These are phyloP conservation scores for Coelopa pilipes DNA, from an alignment of 2,888 invertebrate species.

Conservation along the genomic window DNA sequence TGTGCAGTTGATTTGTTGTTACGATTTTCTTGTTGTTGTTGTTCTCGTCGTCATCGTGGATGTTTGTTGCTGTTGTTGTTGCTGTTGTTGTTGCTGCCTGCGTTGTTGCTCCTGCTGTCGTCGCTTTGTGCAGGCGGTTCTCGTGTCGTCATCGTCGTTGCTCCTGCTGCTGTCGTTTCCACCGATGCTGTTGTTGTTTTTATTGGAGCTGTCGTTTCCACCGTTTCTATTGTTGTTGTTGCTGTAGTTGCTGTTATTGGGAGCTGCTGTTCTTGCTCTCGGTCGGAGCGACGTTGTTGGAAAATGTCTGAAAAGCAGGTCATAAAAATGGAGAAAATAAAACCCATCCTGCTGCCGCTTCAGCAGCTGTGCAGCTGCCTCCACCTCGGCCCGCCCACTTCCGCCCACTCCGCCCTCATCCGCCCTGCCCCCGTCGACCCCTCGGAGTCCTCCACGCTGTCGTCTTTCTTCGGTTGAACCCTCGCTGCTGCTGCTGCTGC, in stretches of 20 bases:
- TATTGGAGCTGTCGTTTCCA: conserved; percentile 18
- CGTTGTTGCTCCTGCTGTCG: no score
- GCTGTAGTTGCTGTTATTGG: conserved; percentile 29
- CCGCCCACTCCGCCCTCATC: no score
- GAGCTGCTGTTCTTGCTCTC: conserved; percentile 44
- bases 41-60: conserved; percentile 11
- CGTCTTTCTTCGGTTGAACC: no score
- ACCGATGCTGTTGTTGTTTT: conserved; percentile 19
- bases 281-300: conserved; percentile 53
- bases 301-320: conserved; percentile 59
- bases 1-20: background rate
- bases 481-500: no score
- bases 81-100: conserved; percentile 15
- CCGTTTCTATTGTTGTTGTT: background rate
- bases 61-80: conserved; percentile 14
- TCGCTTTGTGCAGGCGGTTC: background rate
- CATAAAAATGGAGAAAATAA: conserved; percentile 49
- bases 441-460: no score
- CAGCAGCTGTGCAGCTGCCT: no score
- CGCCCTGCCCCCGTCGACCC: no score
- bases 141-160: conserved; percentile 19
- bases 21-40: conserved; percentile 8
- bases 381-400: no score
- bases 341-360: no score
- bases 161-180: conserved; percentile 37